These are phyloP conservation scores for Nowickia ferox DNA, from an alignment of 2,888 invertebrate genomes.

Conservation along the genomic window DNA sequence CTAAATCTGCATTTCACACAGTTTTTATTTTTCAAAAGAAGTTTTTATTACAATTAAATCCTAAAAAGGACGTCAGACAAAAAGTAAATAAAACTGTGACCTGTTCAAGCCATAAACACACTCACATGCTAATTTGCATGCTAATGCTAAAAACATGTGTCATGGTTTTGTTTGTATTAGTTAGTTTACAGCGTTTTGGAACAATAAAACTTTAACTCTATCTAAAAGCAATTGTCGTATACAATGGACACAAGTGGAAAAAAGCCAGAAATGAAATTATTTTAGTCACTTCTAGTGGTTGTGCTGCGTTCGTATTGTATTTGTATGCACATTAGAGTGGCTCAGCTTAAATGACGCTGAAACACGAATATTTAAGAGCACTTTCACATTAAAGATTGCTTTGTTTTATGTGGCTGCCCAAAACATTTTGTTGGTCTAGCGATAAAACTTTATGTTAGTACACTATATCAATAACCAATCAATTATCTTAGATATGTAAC, in stretches of 20 bases:
- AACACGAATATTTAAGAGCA: too few species aligned
- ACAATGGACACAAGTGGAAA: constrained; percentile 30
- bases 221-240: constrained; percentile 21
- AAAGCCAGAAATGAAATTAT: constrained; percentile 10
- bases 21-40: neutral
- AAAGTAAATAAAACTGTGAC: constrained; percentile 33
- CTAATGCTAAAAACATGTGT: constrained; percentile 55
- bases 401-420: too few species aligned
- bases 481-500: too few species aligned
- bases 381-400: too few species aligned
- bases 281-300: constrained; percentile 20
- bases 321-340: too few species aligned
- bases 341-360: too few species aligned
- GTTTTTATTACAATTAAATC: constrained; percentile 5
- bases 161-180: constrained; percentile 56
- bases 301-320: neutral
- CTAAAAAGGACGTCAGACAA: constrained; percentile 26
- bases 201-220: constrained; percentile 42
- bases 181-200: constrained; percentile 23
- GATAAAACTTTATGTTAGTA: too few species aligned
- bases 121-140: constrained; percentile 49
- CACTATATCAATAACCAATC: too few species aligned
- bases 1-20: constrained; percentile 20
- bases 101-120: constrained; percentile 7
- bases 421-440: too few species aligned